Conservation (phyloP, 2,113 vertebrate species). For the Uropsilus gracilis region DNA sequence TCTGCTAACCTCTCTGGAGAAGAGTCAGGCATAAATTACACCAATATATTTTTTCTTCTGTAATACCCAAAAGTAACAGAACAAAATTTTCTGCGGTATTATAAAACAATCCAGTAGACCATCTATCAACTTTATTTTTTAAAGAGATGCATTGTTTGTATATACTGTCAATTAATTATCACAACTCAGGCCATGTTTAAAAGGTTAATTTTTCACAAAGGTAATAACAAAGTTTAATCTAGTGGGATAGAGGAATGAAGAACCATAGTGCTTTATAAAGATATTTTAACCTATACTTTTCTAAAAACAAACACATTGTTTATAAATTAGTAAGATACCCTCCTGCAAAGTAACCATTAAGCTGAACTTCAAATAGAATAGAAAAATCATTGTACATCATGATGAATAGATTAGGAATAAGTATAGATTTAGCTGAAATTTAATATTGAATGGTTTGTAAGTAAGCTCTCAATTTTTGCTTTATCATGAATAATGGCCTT, state of each 20-base stretch:
- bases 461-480: constrained; percentile 15
- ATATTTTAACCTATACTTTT: constrained; percentile 11
- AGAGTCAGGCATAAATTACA: background rate
- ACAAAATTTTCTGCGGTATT: background rate
- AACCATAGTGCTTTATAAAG: background rate
- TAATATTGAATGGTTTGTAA: background rate
- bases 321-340: constrained; percentile 7
- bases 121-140: background rate
- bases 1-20: background rate
- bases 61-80: background rate
- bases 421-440: background rate
- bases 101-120: background rate
- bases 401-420: background rate
- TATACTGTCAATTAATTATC: background rate
- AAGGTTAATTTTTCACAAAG: background rate
- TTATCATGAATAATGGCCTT: background rate
- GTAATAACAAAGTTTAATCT: constrained; percentile 10
- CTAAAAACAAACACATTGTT: constrained; percentile 5
- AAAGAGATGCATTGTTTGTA: background rate
- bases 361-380: background rate
- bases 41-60: background rate
- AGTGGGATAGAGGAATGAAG: background rate
- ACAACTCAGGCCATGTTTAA: background rate
- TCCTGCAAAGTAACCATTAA: constrained; percentile 31
- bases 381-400: background rate